Conservation (phyloP, 1,140 invertebrate genomes). For the Heliothis subflexa region DNA sequence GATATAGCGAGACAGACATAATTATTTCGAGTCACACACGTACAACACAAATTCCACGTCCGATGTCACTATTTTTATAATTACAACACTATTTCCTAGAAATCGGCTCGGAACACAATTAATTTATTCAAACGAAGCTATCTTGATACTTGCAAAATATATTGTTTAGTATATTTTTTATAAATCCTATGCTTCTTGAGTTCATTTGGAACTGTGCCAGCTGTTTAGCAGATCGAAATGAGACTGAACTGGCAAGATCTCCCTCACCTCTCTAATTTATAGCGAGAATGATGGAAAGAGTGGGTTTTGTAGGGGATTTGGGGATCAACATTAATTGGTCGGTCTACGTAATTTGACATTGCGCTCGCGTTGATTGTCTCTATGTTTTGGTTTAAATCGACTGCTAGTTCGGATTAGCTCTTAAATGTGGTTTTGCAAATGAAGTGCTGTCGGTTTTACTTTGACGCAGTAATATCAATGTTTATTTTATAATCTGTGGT, state of each 20-base stretch:
- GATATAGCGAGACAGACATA: constrained; percentile 23
- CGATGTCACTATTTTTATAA: constrained; percentile 50
- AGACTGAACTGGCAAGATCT: constrained; percentile 17
- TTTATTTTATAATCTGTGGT: constrained; percentile 37
- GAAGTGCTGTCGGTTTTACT: constrained; percentile 19
- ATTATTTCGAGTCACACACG: constrained; percentile 41
- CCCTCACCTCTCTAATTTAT: constrained; percentile 9
- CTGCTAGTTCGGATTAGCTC: constrained; percentile 27
- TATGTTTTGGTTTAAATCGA: constrained; percentile 41
- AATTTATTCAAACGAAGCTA: constrained; percentile 46
- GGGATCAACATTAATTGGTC: constrained; percentile 42
- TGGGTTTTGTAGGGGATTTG: constrained; percentile 15
- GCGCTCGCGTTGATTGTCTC: constrained; percentile 24
- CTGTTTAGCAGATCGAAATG: constrained; percentile 37
- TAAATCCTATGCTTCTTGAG: constrained; percentile 32
- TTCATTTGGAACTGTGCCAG: constrained; percentile 42
- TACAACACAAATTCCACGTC: constrained; percentile 38
- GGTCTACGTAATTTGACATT: constrained; percentile 35
- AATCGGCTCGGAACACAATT: constrained; percentile 48
- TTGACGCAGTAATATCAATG: constrained; percentile 28
- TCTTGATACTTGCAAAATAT: constrained; percentile 53
- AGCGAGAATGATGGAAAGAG: neutral
- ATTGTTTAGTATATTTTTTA: constrained; percentile 47
- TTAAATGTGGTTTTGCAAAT: constrained; percentile 29
- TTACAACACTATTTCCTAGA: constrained; percentile 53